phyloP scores from a whole-genome alignment of 2,888 invertebrate species.

The Cyrtodaria siliqua region DNA sequence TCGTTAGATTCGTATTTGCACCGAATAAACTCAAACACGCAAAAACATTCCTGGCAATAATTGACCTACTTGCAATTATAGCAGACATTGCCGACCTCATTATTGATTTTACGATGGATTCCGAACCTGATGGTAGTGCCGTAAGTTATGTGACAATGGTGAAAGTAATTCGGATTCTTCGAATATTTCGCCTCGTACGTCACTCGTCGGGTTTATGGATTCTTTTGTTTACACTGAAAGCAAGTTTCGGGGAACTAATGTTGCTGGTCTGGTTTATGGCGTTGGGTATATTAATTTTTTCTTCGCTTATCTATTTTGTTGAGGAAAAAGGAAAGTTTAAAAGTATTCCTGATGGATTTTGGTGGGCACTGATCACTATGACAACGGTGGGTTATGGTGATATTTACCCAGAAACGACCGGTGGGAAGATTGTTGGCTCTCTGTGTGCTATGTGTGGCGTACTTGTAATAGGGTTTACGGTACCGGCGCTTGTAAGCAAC shows the following conservation, averaged over 20 bases:
- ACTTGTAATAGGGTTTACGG: slow-evolving; percentile 80
- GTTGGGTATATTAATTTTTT: slow-evolving; percentile 80
- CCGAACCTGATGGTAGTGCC: slow-evolving; percentile 39
- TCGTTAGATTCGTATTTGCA: slow-evolving; percentile 48
- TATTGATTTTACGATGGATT: slow-evolving; percentile 58
- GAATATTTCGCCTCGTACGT: slow-evolving; percentile 80
- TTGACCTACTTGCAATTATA: slow-evolving; percentile 69
- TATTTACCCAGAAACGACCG: slow-evolving; percentile 74
- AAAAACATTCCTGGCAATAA: slow-evolving; percentile 58
- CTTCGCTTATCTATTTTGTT: slow-evolving; percentile 81
- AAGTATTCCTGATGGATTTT: slow-evolving; percentile 80
- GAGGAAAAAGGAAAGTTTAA: slow-evolving; percentile 74
- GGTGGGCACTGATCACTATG: slow-evolving; percentile 84
- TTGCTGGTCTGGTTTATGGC: slow-evolving; percentile 79
- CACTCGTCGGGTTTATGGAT: slow-evolving; percentile 82
- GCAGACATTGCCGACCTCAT: slow-evolving; percentile 78
- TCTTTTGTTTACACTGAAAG: slow-evolving; percentile 80
- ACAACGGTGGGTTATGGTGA: slow-evolving; percentile 84
- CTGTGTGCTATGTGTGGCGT: slow-evolving; percentile 78
- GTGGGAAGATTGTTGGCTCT: slow-evolving; percentile 80
- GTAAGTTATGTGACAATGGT: slow-evolving; percentile 73
- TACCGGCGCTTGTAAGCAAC: slow-evolving; percentile 83
- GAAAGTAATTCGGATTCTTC: slow-evolving; percentile 74
- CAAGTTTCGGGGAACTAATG: slow-evolving; percentile 79
- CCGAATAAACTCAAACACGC: slow-evolving; percentile 51